Evolutionary conservation across 2,797 vertebrate genomes (phyloP).

Genomic region (Rhinogobio ventralis): DNA sequence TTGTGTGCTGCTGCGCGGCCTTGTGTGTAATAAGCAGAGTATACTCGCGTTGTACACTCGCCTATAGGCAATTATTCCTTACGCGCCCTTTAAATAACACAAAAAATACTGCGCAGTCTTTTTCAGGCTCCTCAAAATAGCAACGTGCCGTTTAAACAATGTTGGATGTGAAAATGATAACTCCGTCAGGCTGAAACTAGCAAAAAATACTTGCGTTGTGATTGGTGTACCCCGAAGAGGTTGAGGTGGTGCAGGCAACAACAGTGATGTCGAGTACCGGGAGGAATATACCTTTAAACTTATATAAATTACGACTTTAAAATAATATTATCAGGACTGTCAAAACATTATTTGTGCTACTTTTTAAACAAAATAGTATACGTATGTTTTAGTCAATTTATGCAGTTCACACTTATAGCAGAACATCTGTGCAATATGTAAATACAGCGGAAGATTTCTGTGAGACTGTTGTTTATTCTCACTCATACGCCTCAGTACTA

Average conservation of each 20-base stretch:
- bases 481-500: neutral
- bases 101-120: no score
- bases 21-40: no score
- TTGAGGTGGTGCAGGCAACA: neutral
- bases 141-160: no score
- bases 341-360: neutral
- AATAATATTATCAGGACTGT: neutral
- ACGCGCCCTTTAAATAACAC: no score
- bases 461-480: neutral
- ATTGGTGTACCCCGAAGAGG: neutral
- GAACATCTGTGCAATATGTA: neutral
- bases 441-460: neutral
- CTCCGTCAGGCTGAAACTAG: no score
- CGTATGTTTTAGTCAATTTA: neutral
- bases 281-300: neutral
- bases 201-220: no score
- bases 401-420: neutral
- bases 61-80: no score
- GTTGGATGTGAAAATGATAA: no score
- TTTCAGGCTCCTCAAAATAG: no score
- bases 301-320: neutral
- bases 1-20: no score
- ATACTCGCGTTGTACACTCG: no score
- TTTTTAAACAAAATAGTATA: neutral
- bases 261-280: neutral